Percentiles rank a stretch among this genome's conserved stretches.
phyloP scores from a whole-genome alignment of 2,797 vertebrate genomes.

The Sebastes cheni region DNA sequence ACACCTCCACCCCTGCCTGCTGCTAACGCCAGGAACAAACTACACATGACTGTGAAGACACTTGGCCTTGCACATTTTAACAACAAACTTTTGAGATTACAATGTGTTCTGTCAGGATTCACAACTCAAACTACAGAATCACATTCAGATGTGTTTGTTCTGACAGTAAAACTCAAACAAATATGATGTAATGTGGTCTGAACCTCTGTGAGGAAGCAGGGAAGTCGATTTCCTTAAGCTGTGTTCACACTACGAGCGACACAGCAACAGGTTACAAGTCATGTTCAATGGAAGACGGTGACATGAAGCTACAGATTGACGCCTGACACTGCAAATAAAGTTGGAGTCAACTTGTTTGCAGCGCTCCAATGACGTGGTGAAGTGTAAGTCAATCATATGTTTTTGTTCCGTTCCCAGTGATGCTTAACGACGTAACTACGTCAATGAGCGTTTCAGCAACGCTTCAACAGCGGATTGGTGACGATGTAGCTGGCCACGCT shows the following conservation, averaged over 20 bases:
- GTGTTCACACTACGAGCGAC: too few species aligned
- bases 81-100: neutral
- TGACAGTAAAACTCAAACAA: neutral
- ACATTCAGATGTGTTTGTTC: neutral
- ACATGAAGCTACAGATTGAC: fast-evolving
- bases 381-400: fast-evolving
- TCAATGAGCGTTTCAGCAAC: too few species aligned
- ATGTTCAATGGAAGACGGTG: too few species aligned
- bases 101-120: neutral
- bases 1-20: neutral
- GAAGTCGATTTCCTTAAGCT: neutral
- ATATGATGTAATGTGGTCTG: neutral
- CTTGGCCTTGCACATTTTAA: neutral
- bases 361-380: too few species aligned
- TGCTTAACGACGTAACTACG: too few species aligned
- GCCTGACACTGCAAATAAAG: too few species aligned
- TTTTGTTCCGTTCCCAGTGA: too few species aligned
- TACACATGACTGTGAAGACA: neutral
- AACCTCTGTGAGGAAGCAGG: neutral
- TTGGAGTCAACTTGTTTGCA: too few species aligned
- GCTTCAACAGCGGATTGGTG: too few species aligned
- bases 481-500: too few species aligned
- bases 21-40: neutral
- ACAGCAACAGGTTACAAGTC: too few species aligned
- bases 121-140: neutral